Conservation (phyloP, 1,140 invertebrate species). For the Drosophila kepulauana region DNA sequence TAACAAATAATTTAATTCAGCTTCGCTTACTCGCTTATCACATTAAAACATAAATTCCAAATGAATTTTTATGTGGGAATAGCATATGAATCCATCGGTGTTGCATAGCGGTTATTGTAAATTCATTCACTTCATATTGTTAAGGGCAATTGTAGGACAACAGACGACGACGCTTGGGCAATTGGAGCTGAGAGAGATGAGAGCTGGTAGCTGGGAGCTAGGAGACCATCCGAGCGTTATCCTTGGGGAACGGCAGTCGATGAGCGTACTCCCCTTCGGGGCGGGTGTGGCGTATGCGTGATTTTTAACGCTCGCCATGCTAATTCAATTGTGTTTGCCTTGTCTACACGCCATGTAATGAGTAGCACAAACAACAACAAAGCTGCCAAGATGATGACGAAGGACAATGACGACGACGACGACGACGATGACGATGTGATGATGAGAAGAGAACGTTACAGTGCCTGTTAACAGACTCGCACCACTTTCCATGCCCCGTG, state of each 20-base stretch:
- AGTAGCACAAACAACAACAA: slow-evolving; percentile 74
- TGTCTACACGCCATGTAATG: slow-evolving; percentile 83
- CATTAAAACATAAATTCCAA: too few species aligned
- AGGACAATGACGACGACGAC: slow-evolving; percentile 58
- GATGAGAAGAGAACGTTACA: slow-evolving; percentile 15
- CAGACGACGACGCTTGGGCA: slow-evolving; percentile 30
- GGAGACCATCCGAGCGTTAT: slow-evolving; percentile 22
- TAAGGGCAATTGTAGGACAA: slow-evolving; percentile 79
- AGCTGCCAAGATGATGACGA: slow-evolving; percentile 31
- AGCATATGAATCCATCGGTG: slow-evolving; percentile 27
- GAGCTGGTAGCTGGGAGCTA: slow-evolving; percentile 3
- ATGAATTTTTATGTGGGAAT: background rate
- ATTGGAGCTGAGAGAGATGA: background rate
- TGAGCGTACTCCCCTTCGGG: slow-evolving; percentile 22
- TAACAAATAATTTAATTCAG: too few species aligned
- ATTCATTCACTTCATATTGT: slow-evolving; percentile 49
- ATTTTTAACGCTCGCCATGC: slow-evolving; percentile 76
- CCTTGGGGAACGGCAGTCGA: slow-evolving; percentile 36
- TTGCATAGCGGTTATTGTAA: background rate
- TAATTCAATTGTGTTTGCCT: slow-evolving; percentile 82
- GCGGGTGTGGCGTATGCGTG: slow-evolving; percentile 71
- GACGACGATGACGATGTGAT: slow-evolving; percentile 30
- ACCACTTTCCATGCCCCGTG: background rate
- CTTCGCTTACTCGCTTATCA: too few species aligned
- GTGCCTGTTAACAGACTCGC: slow-evolving; percentile 35